Evolutionary conservation across 1,140 invertebrate species (phyloP), one percentile per base, ranked within the genome.

Genomic region (Drosophila sechellia): DNA sequence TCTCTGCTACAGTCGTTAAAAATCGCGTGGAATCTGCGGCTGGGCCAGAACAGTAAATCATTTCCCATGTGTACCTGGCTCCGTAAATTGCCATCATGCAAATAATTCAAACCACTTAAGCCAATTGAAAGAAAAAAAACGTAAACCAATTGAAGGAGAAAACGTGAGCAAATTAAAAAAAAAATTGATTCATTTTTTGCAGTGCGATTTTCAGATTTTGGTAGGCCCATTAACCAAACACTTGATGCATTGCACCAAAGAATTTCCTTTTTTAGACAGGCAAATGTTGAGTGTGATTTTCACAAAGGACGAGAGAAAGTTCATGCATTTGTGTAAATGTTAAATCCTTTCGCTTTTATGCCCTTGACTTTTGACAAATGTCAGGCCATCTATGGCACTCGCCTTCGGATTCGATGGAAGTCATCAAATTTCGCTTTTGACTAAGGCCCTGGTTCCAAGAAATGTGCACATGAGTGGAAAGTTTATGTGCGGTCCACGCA

Each of bases 291-390:
- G 17, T 56, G 15, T 25, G 27, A 42, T 60, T 31, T 35, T 11
- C 45, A 31, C 31, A 13, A 40, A 17, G 17, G 12, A 11, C 13
- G 3, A 40, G 6, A n/a, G 15, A 34, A 59, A 22, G 11, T 4
- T 4, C 42, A 15, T 34, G 4, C 63, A 13, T 22, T 65, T 27
- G 37, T 63, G 17, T 50, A 42, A 42, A 39, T 45, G 50, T 34
- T 15, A 54, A 74, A 49, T 15, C 25, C 31, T 74, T 45, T 48
- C 48, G 43, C 50, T 64, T 40, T 63, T 13, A 48, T 63, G 57
- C 37, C 70, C 71, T 74, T 74, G 71, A 74, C 71, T 74, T 35
- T 25, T 64, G 72, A 58, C 57, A 66, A 74, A 64, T 74, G 50
- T 27, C 49, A 57, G 52, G 27, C 71, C 45, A 75, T 75, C 42